Evolutionary conservation across 2,888 invertebrate genomes (phyloP).

Genomic region (Drosophila neutralis): DNA sequence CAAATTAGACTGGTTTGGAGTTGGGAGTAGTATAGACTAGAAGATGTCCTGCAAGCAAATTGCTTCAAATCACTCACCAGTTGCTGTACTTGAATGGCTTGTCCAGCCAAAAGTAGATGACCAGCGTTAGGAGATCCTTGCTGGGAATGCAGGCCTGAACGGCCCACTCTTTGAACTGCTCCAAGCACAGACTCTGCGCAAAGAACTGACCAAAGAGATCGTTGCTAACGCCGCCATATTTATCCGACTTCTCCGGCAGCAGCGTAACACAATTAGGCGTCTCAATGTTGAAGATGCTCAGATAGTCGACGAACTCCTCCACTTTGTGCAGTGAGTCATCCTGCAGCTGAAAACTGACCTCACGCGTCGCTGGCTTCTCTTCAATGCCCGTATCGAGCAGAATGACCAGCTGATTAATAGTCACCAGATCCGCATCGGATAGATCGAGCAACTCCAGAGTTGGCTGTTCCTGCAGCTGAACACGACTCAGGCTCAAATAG

Average conservation of each 20-base stretch:
- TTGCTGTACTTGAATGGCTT: constrained; percentile 85
- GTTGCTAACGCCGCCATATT: constrained; percentile 78
- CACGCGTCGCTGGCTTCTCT: constrained; percentile 72
- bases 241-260: constrained; percentile 80
- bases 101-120: constrained; percentile 90
- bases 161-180: constrained; percentile 80
- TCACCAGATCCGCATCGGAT: constrained; percentile 85
- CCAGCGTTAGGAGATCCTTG: constrained; percentile 89
- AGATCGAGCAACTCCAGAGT: constrained; percentile 68
- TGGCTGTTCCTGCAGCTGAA: constrained; percentile 39
- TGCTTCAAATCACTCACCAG: constrained; percentile 62
- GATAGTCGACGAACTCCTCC: constrained; percentile 87
- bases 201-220: constrained; percentile 80
- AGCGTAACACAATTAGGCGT: constrained; percentile 79
- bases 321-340: constrained; percentile 80
- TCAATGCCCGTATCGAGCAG: constrained; percentile 83
- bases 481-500: constrained; percentile 72
- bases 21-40: neutral
- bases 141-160: constrained; percentile 80
- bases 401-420: constrained; percentile 88
- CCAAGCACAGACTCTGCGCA: constrained; percentile 83
- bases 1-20: neutral
- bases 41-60: neutral
- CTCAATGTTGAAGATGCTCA: constrained; percentile 80
- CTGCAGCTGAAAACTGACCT: constrained; percentile 87